Conservation (phyloP, 1,140 invertebrate genomes). For the Varroa destructor region DNA sequence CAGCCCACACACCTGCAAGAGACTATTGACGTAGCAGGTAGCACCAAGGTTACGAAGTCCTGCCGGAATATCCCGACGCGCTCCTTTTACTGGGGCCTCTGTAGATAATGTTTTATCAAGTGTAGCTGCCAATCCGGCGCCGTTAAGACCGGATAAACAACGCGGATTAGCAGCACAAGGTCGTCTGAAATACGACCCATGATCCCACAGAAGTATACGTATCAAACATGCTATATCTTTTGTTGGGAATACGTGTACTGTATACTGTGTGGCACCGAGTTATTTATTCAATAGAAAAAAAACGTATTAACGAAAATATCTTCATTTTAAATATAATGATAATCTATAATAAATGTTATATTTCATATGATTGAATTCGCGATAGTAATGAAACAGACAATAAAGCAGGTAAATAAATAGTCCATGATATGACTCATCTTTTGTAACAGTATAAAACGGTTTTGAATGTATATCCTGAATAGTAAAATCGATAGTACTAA, state of each 20-base stretch:
- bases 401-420: too few relatives aligned
- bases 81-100: slow-evolving; percentile 46
- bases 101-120: slow-evolving; percentile 41
- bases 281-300: neutral
- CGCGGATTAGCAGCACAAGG: slow-evolving; percentile 55
- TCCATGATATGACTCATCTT: too few relatives aligned
- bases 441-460: too few relatives aligned
- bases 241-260: neutral
- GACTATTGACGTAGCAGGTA: slow-evolving; percentile 59
- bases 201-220: neutral
- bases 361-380: too few relatives aligned
- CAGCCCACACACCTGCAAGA: slow-evolving; percentile 46
- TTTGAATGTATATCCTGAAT: neutral
- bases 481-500: neutral
- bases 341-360: too few relatives aligned
- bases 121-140: slow-evolving; percentile 44
- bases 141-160: slow-evolving; percentile 51
- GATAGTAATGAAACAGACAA: too few relatives aligned
- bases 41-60: slow-evolving; percentile 58
- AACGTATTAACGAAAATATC: neutral
- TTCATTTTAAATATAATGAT: too few relatives aligned
- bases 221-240: neutral
- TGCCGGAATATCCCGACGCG: slow-evolving; percentile 41
- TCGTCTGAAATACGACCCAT: slow-evolving; percentile 41
- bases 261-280: neutral